Conservation (phyloP, 2,113 vertebrate species). For the Phyllopteryx taeniolatus region DNA sequence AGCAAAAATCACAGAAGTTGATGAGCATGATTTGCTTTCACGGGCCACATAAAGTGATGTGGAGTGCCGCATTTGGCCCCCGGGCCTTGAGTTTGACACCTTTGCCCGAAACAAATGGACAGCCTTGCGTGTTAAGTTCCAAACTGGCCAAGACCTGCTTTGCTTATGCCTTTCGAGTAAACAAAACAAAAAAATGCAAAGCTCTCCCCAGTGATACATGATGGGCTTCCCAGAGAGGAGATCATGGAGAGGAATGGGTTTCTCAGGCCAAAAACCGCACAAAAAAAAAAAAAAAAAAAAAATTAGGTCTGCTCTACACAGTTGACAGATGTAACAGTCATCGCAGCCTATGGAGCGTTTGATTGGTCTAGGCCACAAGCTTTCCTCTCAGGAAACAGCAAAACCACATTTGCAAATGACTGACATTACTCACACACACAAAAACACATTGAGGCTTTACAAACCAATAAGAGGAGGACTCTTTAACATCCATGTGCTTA, state of each 20-base stretch:
- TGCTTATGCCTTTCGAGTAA: slow-evolving; percentile 42
- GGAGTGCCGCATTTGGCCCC: no score
- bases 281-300: not conserved
- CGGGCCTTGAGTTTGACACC: no score
- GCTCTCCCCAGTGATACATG: slow-evolving; percentile 36
- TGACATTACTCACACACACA: slow-evolving; percentile 32
- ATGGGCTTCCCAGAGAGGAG: slow-evolving; percentile 25
- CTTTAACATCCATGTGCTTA: slow-evolving; percentile 22
- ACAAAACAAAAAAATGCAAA: slow-evolving; percentile 43
- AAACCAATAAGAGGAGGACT: slow-evolving; percentile 17
- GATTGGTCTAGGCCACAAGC: slow-evolving; percentile 49
- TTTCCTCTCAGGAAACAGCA: slow-evolving; percentile 50
- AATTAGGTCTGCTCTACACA: slow-evolving; percentile 2
- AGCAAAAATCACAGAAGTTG: no score
- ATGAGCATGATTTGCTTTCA: no score
- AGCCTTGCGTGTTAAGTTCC: slow-evolving; percentile 32
- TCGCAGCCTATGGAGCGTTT: slow-evolving; percentile 36
- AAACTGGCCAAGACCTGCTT: slow-evolving; percentile 20
- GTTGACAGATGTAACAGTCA: slow-evolving; percentile 62
- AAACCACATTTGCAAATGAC: slow-evolving; percentile 57
- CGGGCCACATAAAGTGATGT: no score
- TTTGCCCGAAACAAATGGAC: slow-evolving; percentile 36
- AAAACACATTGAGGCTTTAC: slow-evolving; percentile 25
- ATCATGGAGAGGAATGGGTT: slow-evolving; percentile 13
- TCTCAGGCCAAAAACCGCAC: not conserved